phyloP scores from a whole-genome alignment of 2,888 invertebrate genomes.

The Lypha dubia region DNA sequence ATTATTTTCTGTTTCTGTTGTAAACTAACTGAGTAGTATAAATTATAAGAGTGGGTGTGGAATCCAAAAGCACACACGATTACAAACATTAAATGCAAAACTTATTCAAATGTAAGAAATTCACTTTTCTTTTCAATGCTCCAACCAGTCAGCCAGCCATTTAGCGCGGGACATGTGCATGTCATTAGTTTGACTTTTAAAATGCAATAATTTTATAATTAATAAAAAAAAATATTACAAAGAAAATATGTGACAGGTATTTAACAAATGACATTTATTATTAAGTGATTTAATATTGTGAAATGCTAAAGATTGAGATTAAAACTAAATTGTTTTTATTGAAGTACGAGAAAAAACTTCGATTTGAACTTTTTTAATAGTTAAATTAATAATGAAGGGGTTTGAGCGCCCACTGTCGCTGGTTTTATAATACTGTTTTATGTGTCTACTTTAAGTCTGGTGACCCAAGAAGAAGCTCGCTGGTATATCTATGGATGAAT shows the following conservation, averaged over 20 bases:
- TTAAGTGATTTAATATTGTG: constrained; percentile 39
- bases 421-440: too few relatives aligned
- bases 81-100: constrained; percentile 13
- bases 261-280: constrained; percentile 51
- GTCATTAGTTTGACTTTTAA: constrained; percentile 53
- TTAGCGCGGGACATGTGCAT: constrained; percentile 42
- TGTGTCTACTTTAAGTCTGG: too few relatives aligned
- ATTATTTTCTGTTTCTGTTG: constrained; percentile 27
- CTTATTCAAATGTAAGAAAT: constrained; percentile 50
- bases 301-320: not conserved
- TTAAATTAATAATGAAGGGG: too few relatives aligned
- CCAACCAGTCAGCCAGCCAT: constrained; percentile 5
- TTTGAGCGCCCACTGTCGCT: too few relatives aligned
- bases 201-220: constrained; percentile 56
- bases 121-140: constrained; percentile 55
- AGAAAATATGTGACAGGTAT: constrained; percentile 55
- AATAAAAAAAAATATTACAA: constrained; percentile 47
- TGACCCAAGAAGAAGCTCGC: too few relatives aligned
- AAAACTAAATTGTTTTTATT: too few relatives aligned
- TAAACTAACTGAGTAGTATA: constrained; percentile 46
- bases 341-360: too few relatives aligned
- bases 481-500: too few relatives aligned
- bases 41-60: constrained; percentile 67
- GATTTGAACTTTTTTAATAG: too few relatives aligned
- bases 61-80: constrained; percentile 33